Evolutionary conservation across 1,140 invertebrate genomes (phyloP), one percentile per base, ranked within the genome.

Genomic region (Chrysomallon squamiferum): DNA sequence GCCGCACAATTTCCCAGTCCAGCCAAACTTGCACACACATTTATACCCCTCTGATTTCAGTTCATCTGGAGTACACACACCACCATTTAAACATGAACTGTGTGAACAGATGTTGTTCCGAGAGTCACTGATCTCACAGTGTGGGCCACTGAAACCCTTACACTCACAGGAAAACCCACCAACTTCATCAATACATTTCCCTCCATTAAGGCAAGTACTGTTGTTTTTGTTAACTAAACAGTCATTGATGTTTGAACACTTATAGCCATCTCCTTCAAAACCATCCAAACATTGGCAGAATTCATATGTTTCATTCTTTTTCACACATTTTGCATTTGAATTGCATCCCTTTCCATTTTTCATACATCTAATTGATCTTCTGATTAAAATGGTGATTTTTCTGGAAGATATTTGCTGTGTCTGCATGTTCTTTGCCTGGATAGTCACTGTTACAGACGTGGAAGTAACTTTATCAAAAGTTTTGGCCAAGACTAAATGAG

Each of bases 241-340:
- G 61, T 92, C 92, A 0, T 90, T 88, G 43, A 90, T 85, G 76
- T 95, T 94, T 73, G 94, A 92, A 0, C 92, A 92, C 9, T 33
- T 33, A 81, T 95, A 97, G 0, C 95, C 95, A 2, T 91, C 86
- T 0, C 90, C 88, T 0, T 93, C 88, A 89, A 94, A 99, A 9
- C 96, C 96, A 66, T 90, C 86, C 68, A 90, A 87, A 87, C 96
- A 99, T 76, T 93, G 90, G 87, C 96, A 99, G 13, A 22, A 49
- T 4, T 45, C 30, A 38, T 33, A 52, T 4, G 66, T 60, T 32
- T 69, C 65, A 56, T 62, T 68, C 4, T 59, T 22, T 18, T 62
- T 57, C n/a, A 74, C 61, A 66, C 72, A 77, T 43, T 63, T 65
- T 20, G 72, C 77, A 68, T 75, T 66, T 13, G 69, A 68, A 59